These are phyloP conservation scores for Trichonephila inaurata DNA, from an alignment of 1,140 invertebrate species.

Conservation along the genomic window DNA sequence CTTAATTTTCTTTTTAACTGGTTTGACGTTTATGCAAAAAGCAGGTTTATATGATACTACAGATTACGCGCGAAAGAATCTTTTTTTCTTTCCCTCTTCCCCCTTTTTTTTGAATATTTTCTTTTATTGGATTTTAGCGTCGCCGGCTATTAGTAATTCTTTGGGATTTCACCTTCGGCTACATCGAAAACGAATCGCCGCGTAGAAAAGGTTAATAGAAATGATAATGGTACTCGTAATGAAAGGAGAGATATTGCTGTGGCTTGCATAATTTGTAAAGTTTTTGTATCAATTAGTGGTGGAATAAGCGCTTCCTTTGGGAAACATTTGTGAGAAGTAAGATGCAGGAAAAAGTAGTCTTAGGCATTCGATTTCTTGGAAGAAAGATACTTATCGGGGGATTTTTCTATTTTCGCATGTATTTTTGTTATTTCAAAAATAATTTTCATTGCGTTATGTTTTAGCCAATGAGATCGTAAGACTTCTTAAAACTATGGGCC, in stretches of 20 bases:
- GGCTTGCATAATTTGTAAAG: not conserved
- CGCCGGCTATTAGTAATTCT: not conserved
- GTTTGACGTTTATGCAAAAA: constrained; percentile 67
- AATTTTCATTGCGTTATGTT: too few relatives aligned
- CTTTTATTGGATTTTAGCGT: not conserved
- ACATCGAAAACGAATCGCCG: constrained; percentile 38
- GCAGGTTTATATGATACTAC: constrained; percentile 56
- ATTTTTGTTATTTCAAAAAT: too few relatives aligned
- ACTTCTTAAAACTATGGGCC: too few relatives aligned
- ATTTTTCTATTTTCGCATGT: too few relatives aligned
- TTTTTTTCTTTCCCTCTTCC: not conserved
- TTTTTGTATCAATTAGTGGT: not conserved
- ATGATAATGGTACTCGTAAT: not conserved
- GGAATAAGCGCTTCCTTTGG: not conserved
- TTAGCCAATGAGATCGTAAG: too few relatives aligned
- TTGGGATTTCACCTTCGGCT: constrained; percentile 39
- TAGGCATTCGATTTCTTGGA: too few relatives aligned
- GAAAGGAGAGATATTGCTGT: not conserved
- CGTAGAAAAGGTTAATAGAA: constrained; percentile 24
- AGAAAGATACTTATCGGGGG: too few relatives aligned
- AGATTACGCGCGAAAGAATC: constrained; percentile 55
- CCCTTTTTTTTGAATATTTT: constrained; percentile 33
- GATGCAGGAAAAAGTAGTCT: too few relatives aligned
- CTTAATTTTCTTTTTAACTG: constrained; percentile 49
- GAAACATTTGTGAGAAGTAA: not conserved